Evolutionary conservation across 23 tunicate species (phyloP), one percentile per base, ranked within the genome.

Genomic region (Clavelina lepadiformis): DNA sequence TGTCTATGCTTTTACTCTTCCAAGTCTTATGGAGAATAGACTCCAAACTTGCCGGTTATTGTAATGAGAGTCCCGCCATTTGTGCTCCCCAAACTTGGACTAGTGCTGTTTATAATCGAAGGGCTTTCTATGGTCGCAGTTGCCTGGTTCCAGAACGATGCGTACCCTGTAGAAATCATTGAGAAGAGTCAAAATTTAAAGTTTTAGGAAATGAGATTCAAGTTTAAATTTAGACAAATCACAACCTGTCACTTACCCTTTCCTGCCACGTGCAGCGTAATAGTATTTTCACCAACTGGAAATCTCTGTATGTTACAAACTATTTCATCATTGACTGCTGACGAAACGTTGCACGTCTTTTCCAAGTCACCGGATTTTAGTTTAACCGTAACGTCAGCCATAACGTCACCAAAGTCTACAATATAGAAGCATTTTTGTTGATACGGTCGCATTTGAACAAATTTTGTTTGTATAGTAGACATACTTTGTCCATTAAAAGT

Each of bases 401-500:
- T 15, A 41, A 15, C 15, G 15, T 11, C 15, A 11, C 15, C 15
- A 41, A 41, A 41, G 49, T 15, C 49, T 41, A 41, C 11, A 41
- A 41, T 8, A 41, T 41, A 41, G 15, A 41, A 8, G 49, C 15
- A 11, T 41, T 15, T 11, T 41, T n/a, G n/a, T n/a, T n/a, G n/a
- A n/a, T n/a, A n/a, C n/a, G n/a, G n/a, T n/a, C n/a, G n/a, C n/a
- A n/a, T n/a, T n/a, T n/a, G n/a, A n/a, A n/a, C n/a, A n/a, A n/a
- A n/a, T n/a, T n/a, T n/a, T n/a, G n/a, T n/a, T n/a, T n/a, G n/a
- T n/a, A n/a, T n/a, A n/a, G n/a, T n/a, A n/a, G n/a, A n/a, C n/a
- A n/a, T n/a, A 75, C 72, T 54, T 6, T 1, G 25, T 38, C 81
- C 81, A 33, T 27, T 1, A 75, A 75, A 75, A 20, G 62, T 35